Evolutionary conservation across 2,797 vertebrate genomes (phyloP).

Genomic region (Morus bassanus): DNA sequence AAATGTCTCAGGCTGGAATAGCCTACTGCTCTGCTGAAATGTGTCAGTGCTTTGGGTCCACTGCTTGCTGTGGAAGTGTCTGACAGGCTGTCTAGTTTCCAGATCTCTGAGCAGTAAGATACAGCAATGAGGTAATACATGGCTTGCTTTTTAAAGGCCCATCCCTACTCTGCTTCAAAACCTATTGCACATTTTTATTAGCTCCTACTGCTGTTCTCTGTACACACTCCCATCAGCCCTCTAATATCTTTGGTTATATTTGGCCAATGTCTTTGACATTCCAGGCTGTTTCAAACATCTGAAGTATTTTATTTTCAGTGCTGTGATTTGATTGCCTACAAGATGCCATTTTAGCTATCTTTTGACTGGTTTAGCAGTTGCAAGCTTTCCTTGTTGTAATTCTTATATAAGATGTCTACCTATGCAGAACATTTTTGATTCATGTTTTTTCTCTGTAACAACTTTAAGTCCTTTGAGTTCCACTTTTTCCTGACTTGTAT

Average conservation of each 20-base stretch:
- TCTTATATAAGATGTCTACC: background rate
- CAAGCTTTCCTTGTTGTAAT: background rate
- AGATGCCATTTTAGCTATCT: background rate
- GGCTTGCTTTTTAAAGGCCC: background rate
- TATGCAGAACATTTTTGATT: background rate
- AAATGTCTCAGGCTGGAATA: background rate
- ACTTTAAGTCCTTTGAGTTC: background rate
- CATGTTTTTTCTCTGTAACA: background rate
- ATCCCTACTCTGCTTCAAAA: background rate
- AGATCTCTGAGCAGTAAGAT: background rate
- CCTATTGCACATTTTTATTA: background rate
- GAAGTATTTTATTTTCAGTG: background rate
- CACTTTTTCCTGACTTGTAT: background rate
- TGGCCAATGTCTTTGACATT: background rate
- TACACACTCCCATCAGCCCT: background rate
- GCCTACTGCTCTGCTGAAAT: background rate
- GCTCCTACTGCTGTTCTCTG: background rate
- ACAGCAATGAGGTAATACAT: background rate
- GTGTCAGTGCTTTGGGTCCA: background rate
- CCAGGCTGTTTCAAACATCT: background rate
- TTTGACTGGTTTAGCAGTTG: background rate
- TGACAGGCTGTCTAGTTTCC: background rate
- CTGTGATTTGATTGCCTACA: background rate
- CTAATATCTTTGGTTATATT: background rate
- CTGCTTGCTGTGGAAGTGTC: background rate